Evolutionary conservation across 2,797 vertebrate species (phyloP), one percentile per base, ranked within the genome.

Genomic region (Hydrolagus colliei): DNA sequence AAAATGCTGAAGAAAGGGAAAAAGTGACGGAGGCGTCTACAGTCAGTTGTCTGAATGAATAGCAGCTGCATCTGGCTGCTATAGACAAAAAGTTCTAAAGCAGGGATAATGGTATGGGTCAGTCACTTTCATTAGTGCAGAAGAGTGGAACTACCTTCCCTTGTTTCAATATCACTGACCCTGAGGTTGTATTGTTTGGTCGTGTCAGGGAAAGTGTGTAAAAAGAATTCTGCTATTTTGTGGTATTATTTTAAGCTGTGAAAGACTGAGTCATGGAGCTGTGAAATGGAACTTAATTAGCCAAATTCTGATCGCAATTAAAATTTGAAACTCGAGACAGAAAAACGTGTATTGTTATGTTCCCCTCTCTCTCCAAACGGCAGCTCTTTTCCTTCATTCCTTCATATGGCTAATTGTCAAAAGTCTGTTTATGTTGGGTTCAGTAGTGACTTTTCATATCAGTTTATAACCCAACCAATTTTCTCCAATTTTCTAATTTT

Each of bases 101-200:
- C 92, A 87, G 89, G 91, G 89, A 95, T 92, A 96, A 96, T 95
- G 92, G 95, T 92, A 90, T 87, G 92, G 96, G 96, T 96, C 95
- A 95, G 93, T 91, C 88, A 90, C 91, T 95, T 96, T 96, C 94
- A 91, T 89, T 88, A 90, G 90, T 90, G 89, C 92, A 91, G 92
- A 91, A 88, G 90, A 93, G 95, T 94, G 94, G 95, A 96, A 95
- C 94, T 92, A 95, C 93, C 91, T 88, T 91, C 92, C 88, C 92
- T 97, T 96, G 96, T 96, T 95, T 96, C 93, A 89, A 90, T 94
- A 94, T 92, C 93, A 93, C 94, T 97, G 97, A 97, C 96, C 97
- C 96, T 93, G 95, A 92, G 93, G 90, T 93, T 91, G 93, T 92
- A 94, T 96, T 97, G 94, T 96, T 92, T 90, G 78, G 87, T 89